Base-by-base conservation (phyloP, 2,888 invertebrate genomes). In the Agonopterix heracliana region DNA sequence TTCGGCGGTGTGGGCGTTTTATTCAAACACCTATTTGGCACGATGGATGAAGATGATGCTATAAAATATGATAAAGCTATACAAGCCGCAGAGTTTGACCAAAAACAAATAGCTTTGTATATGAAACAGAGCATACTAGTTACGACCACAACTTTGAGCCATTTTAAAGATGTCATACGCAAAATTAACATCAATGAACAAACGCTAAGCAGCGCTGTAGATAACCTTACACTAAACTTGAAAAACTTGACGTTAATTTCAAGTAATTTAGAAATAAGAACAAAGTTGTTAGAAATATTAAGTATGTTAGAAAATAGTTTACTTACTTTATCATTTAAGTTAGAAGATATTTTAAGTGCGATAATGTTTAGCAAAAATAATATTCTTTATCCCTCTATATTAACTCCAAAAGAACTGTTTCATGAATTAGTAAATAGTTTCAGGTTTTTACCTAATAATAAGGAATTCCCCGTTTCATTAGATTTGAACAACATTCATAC, bases 1-100 rank as follows among this genome's bases (percentile, higher is more conserved):
- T 42, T 62, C 5, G 52, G 52, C 11, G 57, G 54, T 1, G 45
- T 60, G n/a, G 63, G 63, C 1, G 50, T 54, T 7, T 17, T 55
- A 1, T 46, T 54, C 9, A 63, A 63, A 56, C 47, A 53, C 10
- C 3, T 46, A 3, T 46, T 46, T 17, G 46, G 46, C 2, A 46
- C 46, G 7, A 36, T 46, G 40, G 46, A 46, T n/a, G 46, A 46
- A 17, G 40, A 46, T 17, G 46, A 46, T 11, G 46, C 46, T 10
- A 17, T 38, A 9, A 5, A 17, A 13, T 46, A 46, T 17, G 26
- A n/a, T 40, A 46, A 46, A 10, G 46, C 46, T 14, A 46, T 46
- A 14, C 38, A 46, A 34, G 2, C n/a, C 9, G 2, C 17, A 14
- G 12, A 46, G 3, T 10, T 13, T 13, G 14, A 46, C 13, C 12